Evolutionary conservation across 1,140 invertebrate genomes (phyloP), one percentile per base, ranked within the genome.

Genomic region (Sitodiplosis mosellana): DNA sequence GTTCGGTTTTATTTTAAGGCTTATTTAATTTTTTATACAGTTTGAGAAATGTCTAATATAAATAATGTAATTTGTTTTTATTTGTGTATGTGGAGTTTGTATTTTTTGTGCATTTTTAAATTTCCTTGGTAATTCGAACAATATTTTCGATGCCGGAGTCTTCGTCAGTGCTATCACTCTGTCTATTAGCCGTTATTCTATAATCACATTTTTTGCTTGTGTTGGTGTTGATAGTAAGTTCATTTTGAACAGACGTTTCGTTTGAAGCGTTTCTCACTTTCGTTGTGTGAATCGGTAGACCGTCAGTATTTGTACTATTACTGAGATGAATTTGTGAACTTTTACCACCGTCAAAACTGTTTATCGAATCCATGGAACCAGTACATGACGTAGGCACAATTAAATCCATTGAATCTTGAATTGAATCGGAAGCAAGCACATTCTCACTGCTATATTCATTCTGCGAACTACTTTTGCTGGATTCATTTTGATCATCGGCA

Each of bases 291-390:
- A 20, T 21, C 11, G 14, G n/a, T 20, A 43, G 11, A 4, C 11
- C 41, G 11, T 17, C 15, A 18, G n/a, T 43, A 43, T 12, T n/a
- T 18, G n/a, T 18, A 43, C 18, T 43, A 5, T 43, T 18, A 43
- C 20, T 43, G 18, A 43, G 17, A 18, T 21, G 41, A 36, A 8
- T 47, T 11, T 3, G 27, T 15, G 40, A 40, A 37, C 12, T 12
- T 49, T 49, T 49, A 2, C 48, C 48, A 12, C 42, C 22, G 12
- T 34, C 38, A 44, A 33, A 33, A 1, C 45, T 46, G 33, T 37
- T 47, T 11, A 50, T 10, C 7, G 49, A 50, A 44, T 50, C 49
- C 36, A 50, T 50, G 14, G 49, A 50, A 19, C 49, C 49, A 33
- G 49, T 49, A 14, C 41, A 49, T 14, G 48, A 50, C n/a, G 45